These are phyloP conservation scores for Cyanoderma ruficeps DNA, from an alignment of 2,113 vertebrate genomes.

Conservation along the genomic window DNA sequence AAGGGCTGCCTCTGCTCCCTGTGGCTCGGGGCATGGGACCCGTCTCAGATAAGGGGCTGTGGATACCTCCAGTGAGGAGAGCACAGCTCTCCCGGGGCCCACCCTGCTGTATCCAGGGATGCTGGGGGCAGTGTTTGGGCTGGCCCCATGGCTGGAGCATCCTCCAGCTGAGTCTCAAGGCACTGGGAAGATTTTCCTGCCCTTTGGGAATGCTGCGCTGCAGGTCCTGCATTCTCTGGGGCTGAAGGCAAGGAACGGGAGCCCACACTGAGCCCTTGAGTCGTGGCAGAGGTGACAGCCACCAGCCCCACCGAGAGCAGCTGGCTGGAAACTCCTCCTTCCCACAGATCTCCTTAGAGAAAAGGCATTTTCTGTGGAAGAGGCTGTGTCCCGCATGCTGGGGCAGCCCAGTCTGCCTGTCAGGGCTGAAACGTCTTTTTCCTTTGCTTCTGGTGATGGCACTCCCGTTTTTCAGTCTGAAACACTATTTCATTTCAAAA, in stretches of 20 bases:
- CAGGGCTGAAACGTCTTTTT: not conserved
- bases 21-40: constrained; percentile 37
- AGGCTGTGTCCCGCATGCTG: accelerated
- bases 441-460: not conserved
- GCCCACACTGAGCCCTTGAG: accelerated
- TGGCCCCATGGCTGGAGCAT: not conserved
- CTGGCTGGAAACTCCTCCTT: not conserved
- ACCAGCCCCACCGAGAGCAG: not conserved
- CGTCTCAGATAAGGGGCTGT: not conserved
- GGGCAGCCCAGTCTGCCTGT: accelerated
- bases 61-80: not conserved
- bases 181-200: accelerated
- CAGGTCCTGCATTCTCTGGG: not conserved
- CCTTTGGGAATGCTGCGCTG: not conserved
- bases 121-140: not conserved
- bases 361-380: not conserved
- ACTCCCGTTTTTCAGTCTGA: not conserved
- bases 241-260: not conserved
- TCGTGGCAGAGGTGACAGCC: not conserved
- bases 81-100: not conserved
- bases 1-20: constrained; percentile 52
- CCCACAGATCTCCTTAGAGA: not conserved
- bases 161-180: accelerated
- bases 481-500: constrained; percentile 17
- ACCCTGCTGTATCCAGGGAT: not conserved